phyloP scores from a whole-genome alignment of 2,888 invertebrate genomes.

The Campoletis raptor region DNA sequence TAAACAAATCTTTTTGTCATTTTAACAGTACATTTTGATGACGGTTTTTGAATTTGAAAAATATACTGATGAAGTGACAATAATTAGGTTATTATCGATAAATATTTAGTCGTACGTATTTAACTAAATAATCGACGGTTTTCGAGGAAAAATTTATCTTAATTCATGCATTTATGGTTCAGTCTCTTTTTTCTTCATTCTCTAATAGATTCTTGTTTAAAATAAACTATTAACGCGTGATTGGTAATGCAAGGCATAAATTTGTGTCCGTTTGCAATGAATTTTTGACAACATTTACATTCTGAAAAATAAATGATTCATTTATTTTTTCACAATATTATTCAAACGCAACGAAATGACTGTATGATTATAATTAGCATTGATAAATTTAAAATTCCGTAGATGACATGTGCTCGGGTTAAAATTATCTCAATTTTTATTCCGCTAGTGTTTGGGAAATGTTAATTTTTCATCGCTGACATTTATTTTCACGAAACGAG shows the following conservation, averaged over 20 bases:
- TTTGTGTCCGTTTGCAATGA: neutral
- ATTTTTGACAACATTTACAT: neutral
- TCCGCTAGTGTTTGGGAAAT: neutral
- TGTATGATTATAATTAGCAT: neutral
- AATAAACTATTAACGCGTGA: too few species aligned
- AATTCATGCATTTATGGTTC: too few species aligned
- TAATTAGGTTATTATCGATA: too few species aligned
- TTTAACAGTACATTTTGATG: too few species aligned
- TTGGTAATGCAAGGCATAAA: neutral
- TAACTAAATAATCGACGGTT: too few species aligned
- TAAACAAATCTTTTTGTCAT: too few species aligned
- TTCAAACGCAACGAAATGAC: neutral
- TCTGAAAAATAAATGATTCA: neutral
- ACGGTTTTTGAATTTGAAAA: too few species aligned
- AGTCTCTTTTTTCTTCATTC: neutral
- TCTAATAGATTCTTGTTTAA: neutral
- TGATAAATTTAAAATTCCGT: neutral
- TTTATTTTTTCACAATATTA: neutral
- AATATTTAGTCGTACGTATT: too few species aligned
- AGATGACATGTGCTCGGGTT: too few species aligned
- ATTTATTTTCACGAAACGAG: neutral
- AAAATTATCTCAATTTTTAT: neutral
- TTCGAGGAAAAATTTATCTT: too few species aligned
- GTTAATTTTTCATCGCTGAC: neutral
- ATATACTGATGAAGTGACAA: too few species aligned